Base-by-base conservation (phyloP, 1,140 invertebrate species). In the Pseudomyrmex gracilis region DNA sequence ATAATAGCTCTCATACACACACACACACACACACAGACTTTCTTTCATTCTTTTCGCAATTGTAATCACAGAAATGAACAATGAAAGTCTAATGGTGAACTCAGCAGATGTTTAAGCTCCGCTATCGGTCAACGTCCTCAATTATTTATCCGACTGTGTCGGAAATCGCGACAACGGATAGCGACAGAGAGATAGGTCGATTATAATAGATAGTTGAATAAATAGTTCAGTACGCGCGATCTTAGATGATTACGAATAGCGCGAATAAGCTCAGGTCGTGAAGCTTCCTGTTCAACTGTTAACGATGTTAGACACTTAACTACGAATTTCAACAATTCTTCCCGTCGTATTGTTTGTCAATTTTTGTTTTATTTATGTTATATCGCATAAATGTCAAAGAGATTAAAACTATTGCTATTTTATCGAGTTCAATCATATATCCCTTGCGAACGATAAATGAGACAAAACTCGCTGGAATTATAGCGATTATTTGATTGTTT, bases 201-300 rank as follows among this genome's bases (percentile, higher is more conserved):
- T 45, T 10, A 17, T 70, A 10, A 51, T 13, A 51, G 5, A 34
- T 45, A 71, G 53, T 70, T 58, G 24, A 24, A 58, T 78, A 68
- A 12, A 49, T 43, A 4, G 73, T 78, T 78, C 17, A 22, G 57
- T 43, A 80, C 43, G n/a, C 43, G 51, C 76, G 20, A 43, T 22
- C 20, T 53, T 71, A 80, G 53, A 71, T 68, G 20, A 80, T n/a
- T 80, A 57, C 45, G 34, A 58, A 24, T 80, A 70, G 66, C 66
- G 55, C 53, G 43, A 71, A 71, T 58, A 70, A 70, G 66, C 66
- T 80, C 66, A 78, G 76, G 53, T 78, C 64, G 24, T 49, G n/a
- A 78, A 80, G 66, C 66, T 80, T 80, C 66, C 53, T 80, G 34
- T 70, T 80, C 20, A 51, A 8, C 34, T 34, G 34, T 34, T 45